phyloP scores from a whole-genome alignment of 2,797 vertebrate genomes.

The Kryptopterus vitreolus region DNA sequence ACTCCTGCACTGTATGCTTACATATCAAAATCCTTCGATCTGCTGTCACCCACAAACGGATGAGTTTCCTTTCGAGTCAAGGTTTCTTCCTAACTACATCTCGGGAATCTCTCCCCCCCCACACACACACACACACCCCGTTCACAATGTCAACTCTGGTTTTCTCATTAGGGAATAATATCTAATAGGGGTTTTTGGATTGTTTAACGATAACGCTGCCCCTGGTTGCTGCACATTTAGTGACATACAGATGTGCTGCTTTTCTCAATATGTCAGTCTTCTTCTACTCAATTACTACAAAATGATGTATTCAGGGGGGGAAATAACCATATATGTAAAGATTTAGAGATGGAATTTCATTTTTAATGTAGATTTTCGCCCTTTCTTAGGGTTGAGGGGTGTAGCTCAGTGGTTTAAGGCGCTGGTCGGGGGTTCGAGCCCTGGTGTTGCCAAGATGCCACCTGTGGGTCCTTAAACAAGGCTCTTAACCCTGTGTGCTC shows the following conservation, averaged over 20 bases:
- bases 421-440: no score
- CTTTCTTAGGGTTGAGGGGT: no score
- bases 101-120: no score
- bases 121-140: no score
- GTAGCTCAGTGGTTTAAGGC: no score
- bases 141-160: neutral
- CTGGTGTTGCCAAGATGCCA: no score
- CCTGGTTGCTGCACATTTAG: neutral
- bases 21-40: conserved; percentile 13
- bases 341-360: neutral
- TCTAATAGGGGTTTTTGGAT: conserved; percentile 3
- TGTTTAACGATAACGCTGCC: neutral
- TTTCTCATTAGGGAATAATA: neutral
- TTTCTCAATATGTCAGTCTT: neutral
- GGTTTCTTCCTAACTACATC: neutral
- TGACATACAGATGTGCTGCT: neutral
- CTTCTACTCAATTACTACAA: neutral
- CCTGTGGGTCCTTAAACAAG: no score
- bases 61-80: neutral
- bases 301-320: neutral
- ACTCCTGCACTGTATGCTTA: neutral
- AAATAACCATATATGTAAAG: neutral
- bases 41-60: conserved; percentile 12
- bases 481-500: no score
- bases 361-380: neutral